Evolutionary conservation across 2,888 invertebrate species (phyloP).

Genomic region (Acleris cristana): DNA sequence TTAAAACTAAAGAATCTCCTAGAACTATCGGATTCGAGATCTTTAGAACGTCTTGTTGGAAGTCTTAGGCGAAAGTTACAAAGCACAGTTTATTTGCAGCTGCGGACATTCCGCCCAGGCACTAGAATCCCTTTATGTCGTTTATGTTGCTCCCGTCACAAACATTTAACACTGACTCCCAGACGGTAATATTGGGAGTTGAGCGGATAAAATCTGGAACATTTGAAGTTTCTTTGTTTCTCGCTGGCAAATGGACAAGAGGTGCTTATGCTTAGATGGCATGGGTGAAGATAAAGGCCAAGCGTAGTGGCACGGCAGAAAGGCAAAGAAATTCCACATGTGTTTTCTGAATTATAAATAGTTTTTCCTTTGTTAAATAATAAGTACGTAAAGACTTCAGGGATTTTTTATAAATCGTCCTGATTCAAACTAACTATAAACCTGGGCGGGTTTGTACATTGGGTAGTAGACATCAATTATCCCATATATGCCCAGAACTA

Average conservation of each 20-base stretch:
- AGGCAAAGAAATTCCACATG: constrained; percentile 23
- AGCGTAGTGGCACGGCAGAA: constrained; percentile 8
- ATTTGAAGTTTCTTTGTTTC: constrained; percentile 50
- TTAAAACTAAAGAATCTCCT: constrained; percentile 22
- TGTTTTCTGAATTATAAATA: constrained; percentile 16
- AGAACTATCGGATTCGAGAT: constrained; percentile 32
- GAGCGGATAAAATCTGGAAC: constrained; percentile 58
- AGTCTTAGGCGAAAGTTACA: constrained; percentile 31
- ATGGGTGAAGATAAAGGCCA: constrained; percentile 27
- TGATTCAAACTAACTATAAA: too few relatives aligned
- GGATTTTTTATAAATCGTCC: too few relatives aligned
- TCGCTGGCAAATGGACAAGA: constrained; percentile 42
- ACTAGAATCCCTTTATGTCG: constrained; percentile 56
- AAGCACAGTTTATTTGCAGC: constrained; percentile 51
- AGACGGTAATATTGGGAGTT: constrained; percentile 62
- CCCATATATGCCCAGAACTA: too few relatives aligned
- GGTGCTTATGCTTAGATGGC: constrained; percentile 38
- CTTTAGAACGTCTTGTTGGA: constrained; percentile 23
- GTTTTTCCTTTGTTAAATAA: constrained; percentile 1
- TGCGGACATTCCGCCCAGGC: constrained; percentile 41
- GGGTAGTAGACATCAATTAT: too few relatives aligned
- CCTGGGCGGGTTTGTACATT: too few relatives aligned
- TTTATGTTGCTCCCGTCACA: constrained; percentile 56
- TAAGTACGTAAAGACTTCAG: background rate
- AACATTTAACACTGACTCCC: constrained; percentile 67